Base-by-base conservation (phyloP, 2,888 invertebrate species). In the Polymixis lichenea region DNA sequence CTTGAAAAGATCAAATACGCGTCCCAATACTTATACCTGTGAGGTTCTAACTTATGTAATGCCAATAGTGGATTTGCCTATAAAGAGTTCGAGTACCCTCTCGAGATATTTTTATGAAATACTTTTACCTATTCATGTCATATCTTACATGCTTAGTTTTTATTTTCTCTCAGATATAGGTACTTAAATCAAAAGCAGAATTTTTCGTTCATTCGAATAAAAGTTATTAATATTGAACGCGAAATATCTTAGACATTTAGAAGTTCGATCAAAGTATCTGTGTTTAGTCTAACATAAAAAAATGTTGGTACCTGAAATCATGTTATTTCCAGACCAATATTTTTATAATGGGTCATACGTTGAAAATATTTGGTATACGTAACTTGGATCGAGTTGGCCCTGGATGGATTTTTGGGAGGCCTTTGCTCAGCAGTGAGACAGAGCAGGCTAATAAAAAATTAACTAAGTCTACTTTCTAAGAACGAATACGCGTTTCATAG, bases 1-100 rank as follows among this genome's bases (percentile, higher is more conserved):
- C 95, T 94, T 94, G 94, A 95, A 96, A 96, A 95, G 95, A 96
- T 95, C 96, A 95, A 95, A 95, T 93, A 91, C 91, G 87, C 89
- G 89, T 81, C 72, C 70, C 89, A 77, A 89, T 90, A 87, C 89
- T 91, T 85, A 90, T 92, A 93, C 93, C 92, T 93, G 92, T 89
- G 90, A 93, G 90, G 86, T 91, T 93, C 92, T 90, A 90, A 93
- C 92, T 89, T 92, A 90, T 77, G 71, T 92, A 87, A 90, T 89
- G 90, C 73, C 77, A 72, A 87, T 87, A 83, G 85, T 84, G 72
- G 85, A 88, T 87, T 88, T 88, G 56, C 74, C 72, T 87, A 72
- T 83, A 78, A 86, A 87, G 79, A 85, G 75, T 77, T 85, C 77
- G 68, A 82, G 83, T 82, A 77, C 72, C 77, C 88, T 75, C 80